Base-by-base conservation (phyloP, 2,888 invertebrate species). In the Cephus spinipes region DNA sequence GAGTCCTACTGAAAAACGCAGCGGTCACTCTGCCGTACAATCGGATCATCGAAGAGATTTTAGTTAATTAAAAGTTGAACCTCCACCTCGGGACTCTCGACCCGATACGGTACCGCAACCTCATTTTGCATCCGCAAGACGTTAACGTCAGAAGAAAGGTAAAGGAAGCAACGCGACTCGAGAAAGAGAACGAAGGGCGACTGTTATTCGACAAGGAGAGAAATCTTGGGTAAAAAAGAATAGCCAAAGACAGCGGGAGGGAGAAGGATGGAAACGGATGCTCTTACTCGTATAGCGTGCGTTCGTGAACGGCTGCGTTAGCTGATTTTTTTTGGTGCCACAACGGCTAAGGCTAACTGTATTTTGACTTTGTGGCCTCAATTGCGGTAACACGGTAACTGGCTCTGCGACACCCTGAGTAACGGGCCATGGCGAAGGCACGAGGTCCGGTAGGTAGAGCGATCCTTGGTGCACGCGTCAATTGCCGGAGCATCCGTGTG, bases 361-460 rank as follows among this genome's bases (percentile, higher is more conserved):
- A 91, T 91, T 91, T 91, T 91, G 91, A 91, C 91, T 91, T 91
- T 91, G 91, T 91, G 91, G 91, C 91, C 91, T 91, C 90, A 91
- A 91, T 91, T 91, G 91, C 90, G 91, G 91, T 91, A 91, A 91
- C 91, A 91, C 91, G 89, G 91, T 91, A 91, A 91, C 90, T 91
- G 90, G 91, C 91, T 90, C 86, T 87, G 89, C 89, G 90, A 90
- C 90, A 90, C 90, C 88, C 90, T 85, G 87, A 89, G 85, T 90
- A 90, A 90, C 90, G 90, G 90, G 85, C 87, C 90, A 30, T 88
- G 76, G 73, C 86, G 81, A 84, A 85, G 88, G 86, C 85, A 84
- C 85, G 85, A 84, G 84, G 79, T 73, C 79, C 69, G 69, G 69
- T 69, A 69, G 69, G 69, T 69, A 69, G 69, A 69, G 15, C 69